phyloP scores from a whole-genome alignment of 2,113 vertebrate species.

The Elanoides forficatus region DNA sequence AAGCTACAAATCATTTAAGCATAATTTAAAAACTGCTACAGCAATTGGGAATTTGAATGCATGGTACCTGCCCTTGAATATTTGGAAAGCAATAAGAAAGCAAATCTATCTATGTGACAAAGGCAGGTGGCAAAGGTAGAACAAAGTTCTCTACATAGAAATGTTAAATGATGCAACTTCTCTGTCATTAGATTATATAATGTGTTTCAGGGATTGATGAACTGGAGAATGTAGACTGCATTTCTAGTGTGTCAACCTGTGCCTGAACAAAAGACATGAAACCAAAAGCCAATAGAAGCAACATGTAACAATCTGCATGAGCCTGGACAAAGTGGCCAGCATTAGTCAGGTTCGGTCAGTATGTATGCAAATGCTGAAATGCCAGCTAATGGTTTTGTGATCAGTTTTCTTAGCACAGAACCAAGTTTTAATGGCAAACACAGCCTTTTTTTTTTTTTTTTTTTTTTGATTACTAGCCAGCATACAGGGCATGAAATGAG shows the following conservation, averaged over 20 bases:
- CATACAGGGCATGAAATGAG: background rate
- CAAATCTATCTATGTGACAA: rapidly evolving
- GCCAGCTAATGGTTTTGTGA: background rate
- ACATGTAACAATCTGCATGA: background rate
- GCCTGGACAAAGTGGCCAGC: background rate
- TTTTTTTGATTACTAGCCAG: background rate
- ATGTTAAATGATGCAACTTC: background rate
- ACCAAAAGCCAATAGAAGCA: background rate
- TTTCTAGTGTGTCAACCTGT: background rate
- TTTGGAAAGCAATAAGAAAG: background rate
- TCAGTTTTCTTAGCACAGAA: background rate
- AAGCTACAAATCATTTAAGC: background rate
- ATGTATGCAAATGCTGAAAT: background rate
- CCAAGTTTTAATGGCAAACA: background rate
- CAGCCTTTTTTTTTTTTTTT: background rate
- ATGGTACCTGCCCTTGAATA: background rate
- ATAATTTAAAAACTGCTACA: background rate
- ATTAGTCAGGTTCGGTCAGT: background rate
- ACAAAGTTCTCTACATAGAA: background rate
- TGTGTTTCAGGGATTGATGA: background rate
- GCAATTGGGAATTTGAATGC: background rate
- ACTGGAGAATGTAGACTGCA: background rate
- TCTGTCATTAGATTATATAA: background rate
- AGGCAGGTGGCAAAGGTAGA: background rate
- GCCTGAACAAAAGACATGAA: background rate